phyloP scores from a whole-genome alignment of 2,797 vertebrate genomes.

The Ambastaia sidthimunki region DNA sequence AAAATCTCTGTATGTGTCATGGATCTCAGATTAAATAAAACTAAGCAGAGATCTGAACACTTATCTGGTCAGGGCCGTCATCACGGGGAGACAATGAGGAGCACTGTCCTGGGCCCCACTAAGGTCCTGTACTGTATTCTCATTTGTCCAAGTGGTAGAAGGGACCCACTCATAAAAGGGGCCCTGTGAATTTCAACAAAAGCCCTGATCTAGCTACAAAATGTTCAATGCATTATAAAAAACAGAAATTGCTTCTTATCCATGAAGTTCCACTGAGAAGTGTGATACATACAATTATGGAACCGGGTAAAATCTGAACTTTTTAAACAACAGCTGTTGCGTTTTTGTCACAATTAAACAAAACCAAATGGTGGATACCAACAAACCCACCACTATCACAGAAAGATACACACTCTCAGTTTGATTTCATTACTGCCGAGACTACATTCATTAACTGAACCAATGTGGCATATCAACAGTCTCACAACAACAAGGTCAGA shows the following conservation, averaged over 20 bases:
- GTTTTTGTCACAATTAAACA: slow-evolving; percentile 14
- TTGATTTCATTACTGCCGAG: slow-evolving; percentile 55
- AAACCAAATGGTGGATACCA: not conserved
- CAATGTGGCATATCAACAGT: slow-evolving; percentile 51
- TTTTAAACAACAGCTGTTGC: not conserved
- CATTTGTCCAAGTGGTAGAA: not conserved
- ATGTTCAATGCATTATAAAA: not conserved
- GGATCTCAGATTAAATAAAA: not conserved
- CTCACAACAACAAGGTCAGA: slow-evolving; percentile 55
- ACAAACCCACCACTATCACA: not conserved
- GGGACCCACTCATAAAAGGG: not conserved
- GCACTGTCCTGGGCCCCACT: not conserved
- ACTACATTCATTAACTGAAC: slow-evolving; percentile 74
- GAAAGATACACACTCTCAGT: slow-evolving; percentile 9
- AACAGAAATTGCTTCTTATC: too few relatives aligned
- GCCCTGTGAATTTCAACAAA: not conserved
- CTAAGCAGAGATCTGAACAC: slow-evolving; percentile 7
- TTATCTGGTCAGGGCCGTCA: not conserved
- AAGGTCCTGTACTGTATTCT: not conserved
- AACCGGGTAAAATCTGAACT: too few relatives aligned
- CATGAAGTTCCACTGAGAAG: not conserved
- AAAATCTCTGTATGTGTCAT: not conserved
- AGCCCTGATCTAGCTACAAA: slow-evolving; percentile 1
- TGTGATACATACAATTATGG: too few relatives aligned
- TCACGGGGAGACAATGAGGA: too few relatives aligned